These are phyloP conservation scores for Orbicella faveolata DNA, from an alignment of 64 coral and sea anemone species.

Conservation along the genomic window DNA sequence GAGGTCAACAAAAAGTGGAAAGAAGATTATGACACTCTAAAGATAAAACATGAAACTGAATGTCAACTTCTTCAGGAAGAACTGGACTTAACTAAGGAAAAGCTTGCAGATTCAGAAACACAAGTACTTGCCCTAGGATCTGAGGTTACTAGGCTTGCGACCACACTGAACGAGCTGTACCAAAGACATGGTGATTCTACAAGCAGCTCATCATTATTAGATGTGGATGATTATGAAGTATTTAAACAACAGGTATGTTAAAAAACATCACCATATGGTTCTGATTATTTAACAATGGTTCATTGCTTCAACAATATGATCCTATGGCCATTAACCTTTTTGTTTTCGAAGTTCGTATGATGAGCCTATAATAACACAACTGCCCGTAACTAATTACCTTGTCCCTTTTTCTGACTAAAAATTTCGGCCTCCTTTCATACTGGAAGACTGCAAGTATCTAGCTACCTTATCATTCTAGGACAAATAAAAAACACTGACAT, in stretches of 20 bases:
- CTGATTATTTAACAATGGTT: neutral
- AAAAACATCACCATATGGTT: too few species aligned
- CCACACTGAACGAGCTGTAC: conserved; percentile 56
- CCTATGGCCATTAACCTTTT: too few species aligned
- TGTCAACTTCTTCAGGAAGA: conserved; percentile 61
- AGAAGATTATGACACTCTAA: conserved; percentile 75
- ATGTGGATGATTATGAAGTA: conserved; percentile 65
- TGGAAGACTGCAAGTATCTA: too few species aligned
- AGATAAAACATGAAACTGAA: conserved; percentile 60
- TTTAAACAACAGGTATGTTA: conserved; percentile 71
- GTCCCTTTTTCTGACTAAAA: too few species aligned
- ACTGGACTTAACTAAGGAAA: conserved; percentile 63
- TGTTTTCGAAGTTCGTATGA: too few species aligned
- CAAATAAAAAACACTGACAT: too few species aligned
- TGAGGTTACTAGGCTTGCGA: conserved; percentile 81
- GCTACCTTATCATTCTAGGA: too few species aligned
- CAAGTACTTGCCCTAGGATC: conserved; percentile 85
- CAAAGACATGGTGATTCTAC: neutral
- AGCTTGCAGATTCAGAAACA: conserved; percentile 81
- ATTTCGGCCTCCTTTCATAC: too few species aligned
- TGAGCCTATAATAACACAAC: too few species aligned
- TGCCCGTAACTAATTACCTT: too few species aligned
- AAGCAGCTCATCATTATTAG: neutral
- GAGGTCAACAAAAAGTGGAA: conserved; percentile 90
- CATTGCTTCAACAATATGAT: too few species aligned